phyloP scores from a whole-genome alignment of 2,113 vertebrate genomes.

The Sinocyclocheilus rhinocerous region DNA sequence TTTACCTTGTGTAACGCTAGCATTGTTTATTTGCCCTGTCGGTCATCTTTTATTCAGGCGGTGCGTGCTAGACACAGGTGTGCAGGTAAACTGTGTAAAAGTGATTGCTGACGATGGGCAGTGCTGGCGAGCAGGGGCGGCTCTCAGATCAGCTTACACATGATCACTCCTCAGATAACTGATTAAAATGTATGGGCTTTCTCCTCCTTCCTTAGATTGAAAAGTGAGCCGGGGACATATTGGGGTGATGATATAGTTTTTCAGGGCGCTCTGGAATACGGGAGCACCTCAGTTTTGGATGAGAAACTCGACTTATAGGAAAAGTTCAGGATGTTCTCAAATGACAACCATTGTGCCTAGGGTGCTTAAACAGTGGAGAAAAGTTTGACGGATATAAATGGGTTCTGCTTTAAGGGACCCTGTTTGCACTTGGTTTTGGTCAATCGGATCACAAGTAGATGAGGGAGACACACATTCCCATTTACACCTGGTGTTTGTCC shows the following conservation, averaged over 20 bases:
- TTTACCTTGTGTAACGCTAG: slow-evolving; percentile 62
- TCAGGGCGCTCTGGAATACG: slow-evolving; percentile 41
- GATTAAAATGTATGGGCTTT: slow-evolving; percentile 76
- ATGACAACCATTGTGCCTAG: neutral
- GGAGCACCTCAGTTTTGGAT: neutral
- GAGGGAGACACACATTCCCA: too few species aligned
- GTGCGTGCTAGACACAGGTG: slow-evolving; percentile 61
- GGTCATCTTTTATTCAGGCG: slow-evolving; percentile 74
- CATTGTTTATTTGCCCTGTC: slow-evolving; percentile 64
- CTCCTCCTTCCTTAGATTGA: slow-evolving; percentile 63
- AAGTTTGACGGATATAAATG: too few species aligned
- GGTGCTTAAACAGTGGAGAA: neutral
- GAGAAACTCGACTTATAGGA: neutral
- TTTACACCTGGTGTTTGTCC: too few species aligned
- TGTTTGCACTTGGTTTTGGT: too few species aligned
- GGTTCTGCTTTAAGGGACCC: too few species aligned
- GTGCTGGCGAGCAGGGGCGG: slow-evolving; percentile 64
- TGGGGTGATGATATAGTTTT: slow-evolving; percentile 53
- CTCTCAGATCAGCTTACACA: slow-evolving; percentile 69
- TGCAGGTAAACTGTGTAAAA: slow-evolving; percentile 71
- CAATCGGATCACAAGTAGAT: too few species aligned
- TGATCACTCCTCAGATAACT: slow-evolving; percentile 75
- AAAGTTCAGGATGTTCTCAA: neutral
- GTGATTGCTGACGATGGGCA: slow-evolving; percentile 72
- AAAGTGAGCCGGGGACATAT: slow-evolving; percentile 64